Base-by-base conservation (phyloP, 2,113 vertebrate species). In the Calyptomena viridis region DNA sequence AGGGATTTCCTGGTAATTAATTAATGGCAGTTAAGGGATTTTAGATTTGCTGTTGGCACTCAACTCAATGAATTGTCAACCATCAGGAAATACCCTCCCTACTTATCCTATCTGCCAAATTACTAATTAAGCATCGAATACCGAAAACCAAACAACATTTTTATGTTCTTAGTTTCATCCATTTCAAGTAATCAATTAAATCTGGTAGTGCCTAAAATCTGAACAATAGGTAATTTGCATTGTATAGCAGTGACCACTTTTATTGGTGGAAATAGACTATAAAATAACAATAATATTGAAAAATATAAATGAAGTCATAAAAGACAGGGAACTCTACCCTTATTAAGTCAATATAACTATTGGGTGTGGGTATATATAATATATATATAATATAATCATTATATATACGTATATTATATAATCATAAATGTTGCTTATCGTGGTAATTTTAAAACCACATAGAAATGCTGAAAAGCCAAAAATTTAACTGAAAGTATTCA, bases 1-100 rank as follows among this genome's bases (percentile, higher is more conserved):
- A 8, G 67, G 87, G 94, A 96, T 96, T 96, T 97, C 96, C 96
- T 95, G 93, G 40, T 55, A 80, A 95, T 95, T 94, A 97, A 96
- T 86, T 94, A 93, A 94, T 14, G 50, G 82, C 50, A 95, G 84
- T 80, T 93, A 85, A 77, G 84, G 71, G 91, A 95, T 68, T 95
- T 94, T 62, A 69, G 71, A 87, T 94, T 93, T 87, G 86, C 59
- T 93, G 71, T 71, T 94, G 89, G 93, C 95, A 73, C 42, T 82
- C 28, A 80, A 15, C 42, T 62, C 84, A 85, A 35, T 40, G 49
- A 92, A 93, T 91, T 89, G 76, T 93, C 94, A 93, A 5, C 78
- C 39, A 31, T 27, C 67, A 96, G 93, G 95, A 96, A 95, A 80
- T 63, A 87, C 62, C 89, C 89, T 96, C 91, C 94, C 74, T 95